Conservation (phyloP, 2,888 invertebrate species). For the Allygus modestus region DNA sequence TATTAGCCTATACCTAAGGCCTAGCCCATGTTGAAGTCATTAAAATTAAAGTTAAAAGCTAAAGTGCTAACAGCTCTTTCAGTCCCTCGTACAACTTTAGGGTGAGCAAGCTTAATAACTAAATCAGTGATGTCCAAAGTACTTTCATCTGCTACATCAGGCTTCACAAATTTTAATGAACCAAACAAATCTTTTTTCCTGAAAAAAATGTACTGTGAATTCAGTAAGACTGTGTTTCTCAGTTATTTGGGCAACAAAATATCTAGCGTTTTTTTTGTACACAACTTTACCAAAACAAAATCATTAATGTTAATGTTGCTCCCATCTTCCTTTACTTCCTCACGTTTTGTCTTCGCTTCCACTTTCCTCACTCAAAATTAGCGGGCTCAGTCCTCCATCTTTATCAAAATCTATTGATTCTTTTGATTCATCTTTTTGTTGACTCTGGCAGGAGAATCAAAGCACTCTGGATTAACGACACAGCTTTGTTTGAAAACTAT, state of each 20-base stretch:
- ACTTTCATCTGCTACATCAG: constrained; percentile 16
- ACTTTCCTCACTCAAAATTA: constrained; percentile 20
- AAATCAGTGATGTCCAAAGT: background rate
- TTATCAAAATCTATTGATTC: background rate
- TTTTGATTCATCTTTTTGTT: background rate
- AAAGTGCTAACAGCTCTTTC: constrained; percentile 1
- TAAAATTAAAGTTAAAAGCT: background rate
- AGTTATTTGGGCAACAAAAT: constrained; percentile 20
- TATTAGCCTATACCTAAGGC: background rate
- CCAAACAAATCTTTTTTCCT: constrained; percentile 4
- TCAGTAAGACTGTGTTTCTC: constrained; percentile 17
- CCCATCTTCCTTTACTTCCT: constrained; percentile 6
- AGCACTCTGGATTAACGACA: background rate
- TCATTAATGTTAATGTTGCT: constrained; percentile 19
- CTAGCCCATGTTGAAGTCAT: constrained; percentile 1
- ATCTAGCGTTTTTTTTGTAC: background rate
- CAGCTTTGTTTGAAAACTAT: no score
- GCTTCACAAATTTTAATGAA: background rate
- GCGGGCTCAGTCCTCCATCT: constrained; percentile 20
- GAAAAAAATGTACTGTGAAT: constrained; percentile 3
- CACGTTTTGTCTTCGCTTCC: background rate
- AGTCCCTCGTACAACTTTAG: background rate
- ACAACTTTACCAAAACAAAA: constrained; percentile 31
- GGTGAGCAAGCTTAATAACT: background rate
- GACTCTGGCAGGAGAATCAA: background rate